Evolutionary conservation across 2,888 invertebrate species (phyloP), one percentile per base, ranked within the genome.

Genomic region (Erebia aethiops): DNA sequence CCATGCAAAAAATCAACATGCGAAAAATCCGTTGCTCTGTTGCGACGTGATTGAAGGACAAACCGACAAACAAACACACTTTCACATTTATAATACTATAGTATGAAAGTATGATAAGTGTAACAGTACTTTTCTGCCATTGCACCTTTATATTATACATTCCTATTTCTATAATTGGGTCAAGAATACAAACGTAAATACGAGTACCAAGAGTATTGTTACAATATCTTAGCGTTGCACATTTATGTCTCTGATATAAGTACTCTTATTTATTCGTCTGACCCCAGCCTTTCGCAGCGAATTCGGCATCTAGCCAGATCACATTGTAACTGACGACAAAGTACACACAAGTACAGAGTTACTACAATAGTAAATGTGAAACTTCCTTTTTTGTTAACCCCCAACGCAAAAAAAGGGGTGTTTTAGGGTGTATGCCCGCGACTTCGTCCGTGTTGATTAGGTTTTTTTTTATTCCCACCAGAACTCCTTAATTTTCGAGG

Each of bases 231-330:
- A 64, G 35, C 52, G 51, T 41, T 54, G 64, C 52, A 56, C 65
- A 65, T 18, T 56, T 57, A n/a, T 66, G 56, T 66, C 14, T 21
- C 66, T 18, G 56, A 57, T 54, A 18, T 67, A 67, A 71, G 43
- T 67, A 49, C 56, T 14, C 63, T 57, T 71, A 71, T 67, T 71
- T 71, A 71, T 71, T 56, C 56, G 67, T 67, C 56, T 63, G 67
- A 67, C 61, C 67, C 62, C 71, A 57, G 62, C 67, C 43, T 67
- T 35, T 67, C 41, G 41, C 49, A 51, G 62, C 18, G 52, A 51
- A 71, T 67, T 71, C 67, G 71, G 71, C 71, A 71, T 13, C 56
- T 21, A 67, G 71, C 71, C 71, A 71, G 71, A 16, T 56, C 54
- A 49, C 52, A 66, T 18, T 57, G 43, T 43, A 65, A 41, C 61